Conservation (phyloP, 2,888 invertebrate species). For the Tiliacea citrago region DNA sequence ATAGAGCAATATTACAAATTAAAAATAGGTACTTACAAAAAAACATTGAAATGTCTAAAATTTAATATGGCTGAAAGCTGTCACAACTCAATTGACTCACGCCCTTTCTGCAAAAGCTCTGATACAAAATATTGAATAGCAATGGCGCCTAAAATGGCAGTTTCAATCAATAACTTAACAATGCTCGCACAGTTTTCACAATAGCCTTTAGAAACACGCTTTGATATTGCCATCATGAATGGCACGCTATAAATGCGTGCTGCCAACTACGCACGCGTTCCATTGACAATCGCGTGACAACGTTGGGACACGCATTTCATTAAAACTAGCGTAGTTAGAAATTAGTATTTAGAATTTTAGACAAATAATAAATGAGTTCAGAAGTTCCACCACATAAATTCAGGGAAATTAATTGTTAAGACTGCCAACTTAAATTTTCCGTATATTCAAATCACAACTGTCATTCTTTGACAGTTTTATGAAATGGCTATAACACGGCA, state of each 20-base stretch:
- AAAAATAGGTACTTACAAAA: too few relatives aligned
- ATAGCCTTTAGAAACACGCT: slow-evolving; percentile 23
- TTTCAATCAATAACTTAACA: slow-evolving; percentile 45
- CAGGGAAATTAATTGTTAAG: neutral
- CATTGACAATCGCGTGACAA: slow-evolving; percentile 48
- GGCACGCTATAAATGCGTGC: slow-evolving; percentile 30
- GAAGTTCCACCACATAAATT: neutral
- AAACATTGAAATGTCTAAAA: too few relatives aligned
- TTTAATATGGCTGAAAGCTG: too few relatives aligned
- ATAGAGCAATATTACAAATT: too few relatives aligned
- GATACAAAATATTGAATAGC: slow-evolving; percentile 13
- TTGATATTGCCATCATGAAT: slow-evolving; percentile 34
- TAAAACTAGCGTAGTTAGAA: slow-evolving; percentile 6
- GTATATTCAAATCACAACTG: too few relatives aligned
- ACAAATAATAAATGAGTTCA: neutral
- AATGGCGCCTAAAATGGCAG: slow-evolving; percentile 18
- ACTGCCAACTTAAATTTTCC: too few relatives aligned
- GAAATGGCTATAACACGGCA: neutral
- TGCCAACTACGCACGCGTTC: slow-evolving; percentile 15
- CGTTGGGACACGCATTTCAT: slow-evolving; percentile 20
- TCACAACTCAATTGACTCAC: neutral
- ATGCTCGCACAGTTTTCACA: slow-evolving; percentile 18
- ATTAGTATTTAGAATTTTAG: neutral
- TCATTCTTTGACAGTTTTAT: neutral
- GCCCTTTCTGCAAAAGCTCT: neutral